These are phyloP conservation scores for Oostethus manadensis DNA, from an alignment of 2,113 vertebrate species.

Conservation along the genomic window DNA sequence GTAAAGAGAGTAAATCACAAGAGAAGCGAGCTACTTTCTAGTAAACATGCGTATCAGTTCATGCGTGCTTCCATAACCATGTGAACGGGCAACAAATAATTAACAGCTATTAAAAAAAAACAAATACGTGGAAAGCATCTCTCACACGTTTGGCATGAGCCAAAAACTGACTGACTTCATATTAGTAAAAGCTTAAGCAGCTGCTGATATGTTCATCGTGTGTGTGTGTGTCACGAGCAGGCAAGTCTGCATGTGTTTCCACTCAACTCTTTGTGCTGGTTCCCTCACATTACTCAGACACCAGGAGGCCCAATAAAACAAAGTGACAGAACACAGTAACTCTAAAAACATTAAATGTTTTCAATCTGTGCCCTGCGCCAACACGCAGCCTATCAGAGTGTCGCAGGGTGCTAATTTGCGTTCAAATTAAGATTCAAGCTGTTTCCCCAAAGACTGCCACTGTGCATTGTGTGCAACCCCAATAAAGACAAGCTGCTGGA, in stretches of 20 bases:
- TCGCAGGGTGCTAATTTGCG: conserved; percentile 28
- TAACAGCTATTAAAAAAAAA: conserved; percentile 19
- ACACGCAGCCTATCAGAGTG: conserved; percentile 9
- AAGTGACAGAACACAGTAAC: conserved; percentile 59
- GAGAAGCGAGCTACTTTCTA: too few species aligned
- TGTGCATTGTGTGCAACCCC: conserved; percentile 36
- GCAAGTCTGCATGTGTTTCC: conserved; percentile 47
- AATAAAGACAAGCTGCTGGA: conserved; percentile 21
- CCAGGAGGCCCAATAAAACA: conserved; percentile 59
- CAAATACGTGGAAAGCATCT: conserved; percentile 5
- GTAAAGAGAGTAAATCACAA: too few species aligned
- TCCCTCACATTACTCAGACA: conserved; percentile 50
- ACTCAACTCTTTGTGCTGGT: conserved; percentile 42
- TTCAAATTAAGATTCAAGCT: conserved; percentile 35
- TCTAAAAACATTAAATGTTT: conserved; percentile 37
- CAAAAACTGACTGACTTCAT: conserved; percentile 10
- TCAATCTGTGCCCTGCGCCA: conserved; percentile 25
- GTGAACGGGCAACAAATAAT: neutral
- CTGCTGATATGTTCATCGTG: conserved; percentile 25
- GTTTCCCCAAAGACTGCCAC: conserved; percentile 40
- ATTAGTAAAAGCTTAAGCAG: conserved; percentile 10
- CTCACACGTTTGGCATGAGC: neutral
- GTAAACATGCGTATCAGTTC: too few species aligned
- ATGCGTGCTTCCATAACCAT: too few species aligned
- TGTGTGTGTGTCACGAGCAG: conserved; percentile 8